These are phyloP conservation scores for Leptobrachium leishanense DNA, from an alignment of 2,113 vertebrate species.

Conservation along the genomic window DNA sequence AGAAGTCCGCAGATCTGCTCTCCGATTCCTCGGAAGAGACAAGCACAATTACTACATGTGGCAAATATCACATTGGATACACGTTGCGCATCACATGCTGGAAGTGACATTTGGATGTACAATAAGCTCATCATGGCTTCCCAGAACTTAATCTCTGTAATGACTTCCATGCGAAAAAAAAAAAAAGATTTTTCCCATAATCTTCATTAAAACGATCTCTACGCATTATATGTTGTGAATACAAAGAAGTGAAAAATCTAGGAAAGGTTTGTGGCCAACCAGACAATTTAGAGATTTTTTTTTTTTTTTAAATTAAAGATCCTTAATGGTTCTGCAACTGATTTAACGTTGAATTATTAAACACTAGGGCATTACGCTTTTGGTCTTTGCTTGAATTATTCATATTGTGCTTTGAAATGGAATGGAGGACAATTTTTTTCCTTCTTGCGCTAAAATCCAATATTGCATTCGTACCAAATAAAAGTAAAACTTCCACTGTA, in stretches of 20 bases:
- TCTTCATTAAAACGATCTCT: background rate
- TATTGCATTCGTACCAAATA: background rate
- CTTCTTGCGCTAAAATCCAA: background rate
- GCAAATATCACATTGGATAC: background rate
- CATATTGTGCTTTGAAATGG: constrained; percentile 19
- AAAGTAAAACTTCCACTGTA: background rate
- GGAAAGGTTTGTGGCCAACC: background rate
- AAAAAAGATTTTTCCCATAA: background rate
- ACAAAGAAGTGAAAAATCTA: constrained; percentile 21
- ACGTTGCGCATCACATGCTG: background rate
- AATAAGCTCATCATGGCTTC: background rate
- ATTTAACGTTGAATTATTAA: constrained; percentile 47
- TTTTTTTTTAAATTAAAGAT: background rate
- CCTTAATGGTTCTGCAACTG: constrained; percentile 34
- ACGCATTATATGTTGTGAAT: constrained; percentile 7
- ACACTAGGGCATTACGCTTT: constrained; percentile 37
- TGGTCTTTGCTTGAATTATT: constrained; percentile 37
- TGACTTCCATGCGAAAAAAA: background rate
- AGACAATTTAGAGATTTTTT: constrained; percentile 19
- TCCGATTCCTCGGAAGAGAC: background rate
- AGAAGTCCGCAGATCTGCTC: background rate
- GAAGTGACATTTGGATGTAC: background rate
- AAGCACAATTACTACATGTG: background rate
- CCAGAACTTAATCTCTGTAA: background rate
- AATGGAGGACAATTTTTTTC: background rate